Percentiles rank a stretch among this genome's conserved stretches.
Evolutionary conservation across 1,140 invertebrate species (phyloP).

Genomic region (Hypsibius dujardini): DNA sequence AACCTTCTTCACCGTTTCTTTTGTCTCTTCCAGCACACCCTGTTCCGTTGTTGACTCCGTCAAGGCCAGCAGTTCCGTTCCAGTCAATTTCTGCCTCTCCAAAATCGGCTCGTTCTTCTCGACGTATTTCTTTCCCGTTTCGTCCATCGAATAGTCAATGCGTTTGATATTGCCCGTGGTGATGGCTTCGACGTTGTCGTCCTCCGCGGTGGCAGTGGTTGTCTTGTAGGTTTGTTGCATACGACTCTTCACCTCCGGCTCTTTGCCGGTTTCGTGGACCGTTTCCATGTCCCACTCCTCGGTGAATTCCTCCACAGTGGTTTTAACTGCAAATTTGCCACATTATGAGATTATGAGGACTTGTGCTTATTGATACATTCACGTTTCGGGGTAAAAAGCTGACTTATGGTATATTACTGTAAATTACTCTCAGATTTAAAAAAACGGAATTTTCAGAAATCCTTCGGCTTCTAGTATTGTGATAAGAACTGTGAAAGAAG

Average conservation of each 20-base stretch:
- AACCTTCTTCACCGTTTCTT: background rate
- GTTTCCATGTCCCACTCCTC: slow-evolving; percentile 17
- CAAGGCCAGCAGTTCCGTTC: background rate
- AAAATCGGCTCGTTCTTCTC: slow-evolving; percentile 11
- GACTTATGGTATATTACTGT: background rate
- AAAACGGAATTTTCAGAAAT: too few species aligned
- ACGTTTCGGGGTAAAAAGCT: background rate
- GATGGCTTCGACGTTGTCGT: background rate
- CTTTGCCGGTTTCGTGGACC: slow-evolving; percentile 10
- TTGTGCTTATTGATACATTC: background rate
- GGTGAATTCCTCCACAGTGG: slow-evolving; percentile 3
- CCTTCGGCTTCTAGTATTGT: too few species aligned
- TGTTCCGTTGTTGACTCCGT: background rate
- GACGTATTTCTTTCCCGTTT: background rate
- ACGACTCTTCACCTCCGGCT: background rate
- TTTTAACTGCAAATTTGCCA: slow-evolving; percentile 6
- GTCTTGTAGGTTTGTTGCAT: slow-evolving; percentile 14
- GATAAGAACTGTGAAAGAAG: too few species aligned
- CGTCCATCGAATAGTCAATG: background rate
- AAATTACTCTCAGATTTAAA: too few species aligned
- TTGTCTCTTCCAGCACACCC: slow-evolving; percentile 6
- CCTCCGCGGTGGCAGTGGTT: background rate
- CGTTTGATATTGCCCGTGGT: slow-evolving; percentile 14
- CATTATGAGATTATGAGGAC: background rate
- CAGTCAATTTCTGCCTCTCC: background rate